These are phyloP conservation scores for Drosophila setifemur DNA, from an alignment of 1,140 invertebrate genomes.

Conservation along the genomic window DNA sequence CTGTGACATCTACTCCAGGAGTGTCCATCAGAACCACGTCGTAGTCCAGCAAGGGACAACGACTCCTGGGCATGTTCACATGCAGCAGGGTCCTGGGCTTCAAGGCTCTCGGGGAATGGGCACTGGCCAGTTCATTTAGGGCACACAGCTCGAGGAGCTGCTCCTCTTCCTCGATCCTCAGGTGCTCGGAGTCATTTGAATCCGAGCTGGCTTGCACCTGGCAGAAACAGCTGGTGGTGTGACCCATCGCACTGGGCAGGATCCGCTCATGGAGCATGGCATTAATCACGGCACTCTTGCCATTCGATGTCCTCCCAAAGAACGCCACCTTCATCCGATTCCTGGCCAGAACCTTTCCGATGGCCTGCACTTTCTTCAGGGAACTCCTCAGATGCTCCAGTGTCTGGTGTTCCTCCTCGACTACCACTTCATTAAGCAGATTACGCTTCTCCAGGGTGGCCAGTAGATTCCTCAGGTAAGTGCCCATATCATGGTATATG, in stretches of 20 bases:
- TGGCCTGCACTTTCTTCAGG: conserved; percentile 94
- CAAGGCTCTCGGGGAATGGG: conserved; percentile 87
- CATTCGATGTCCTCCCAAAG: conserved; percentile 98
- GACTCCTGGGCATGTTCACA: conserved; percentile 97
- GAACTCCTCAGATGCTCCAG: conserved; percentile 86
- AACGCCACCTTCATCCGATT: conserved; percentile 99
- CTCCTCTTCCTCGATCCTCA: conserved; percentile 88
- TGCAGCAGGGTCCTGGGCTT: conserved; percentile 88
- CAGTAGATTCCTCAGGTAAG: conserved; percentile 12
- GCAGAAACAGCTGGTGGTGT: conserved; percentile 99
- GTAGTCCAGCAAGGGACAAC: conserved; percentile 95
- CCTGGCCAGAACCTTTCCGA: conserved; percentile 94
- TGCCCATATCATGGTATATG: conserved; percentile 39
- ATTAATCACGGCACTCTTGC: conserved; percentile 99
- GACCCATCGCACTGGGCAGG: conserved; percentile 98
- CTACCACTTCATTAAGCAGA: conserved; percentile 82
- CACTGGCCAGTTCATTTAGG: conserved; percentile 94
- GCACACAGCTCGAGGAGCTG: conserved; percentile 83
- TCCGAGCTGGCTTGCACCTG: conserved; percentile 96
- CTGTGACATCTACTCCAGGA: conserved; percentile 98
- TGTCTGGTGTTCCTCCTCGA: conserved; percentile 48
- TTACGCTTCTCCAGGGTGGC: background rate
- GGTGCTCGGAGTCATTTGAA: conserved; percentile 87
- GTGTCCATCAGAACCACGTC: conserved; percentile 99
- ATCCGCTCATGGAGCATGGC: conserved; percentile 99